A percentile compares a stretch with the other conserved stretches of the same genome.
These are phyloP conservation scores for Marisa cornuarietis DNA, from an alignment of 1,140 invertebrate species.

Conservation along the genomic window DNA sequence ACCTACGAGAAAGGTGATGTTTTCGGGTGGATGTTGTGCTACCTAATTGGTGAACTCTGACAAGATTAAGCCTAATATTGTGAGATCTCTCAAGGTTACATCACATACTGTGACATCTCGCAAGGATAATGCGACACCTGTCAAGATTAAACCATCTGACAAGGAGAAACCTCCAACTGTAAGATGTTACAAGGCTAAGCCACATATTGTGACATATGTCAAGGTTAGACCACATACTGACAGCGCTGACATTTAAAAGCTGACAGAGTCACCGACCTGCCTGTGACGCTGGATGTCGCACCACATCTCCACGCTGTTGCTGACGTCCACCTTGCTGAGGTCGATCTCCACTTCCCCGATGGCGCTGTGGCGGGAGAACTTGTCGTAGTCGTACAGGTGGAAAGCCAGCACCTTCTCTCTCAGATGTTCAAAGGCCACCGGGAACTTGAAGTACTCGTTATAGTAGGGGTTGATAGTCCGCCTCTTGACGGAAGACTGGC, in stretches of 20 bases:
- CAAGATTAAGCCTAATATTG: too few relatives aligned
- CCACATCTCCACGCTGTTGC: constrained; percentile 80
- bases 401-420: constrained; percentile 77
- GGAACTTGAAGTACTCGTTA: constrained; percentile 73
- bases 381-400: constrained; percentile 89
- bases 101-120: too few relatives aligned
- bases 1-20: too few relatives aligned
- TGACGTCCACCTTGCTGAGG: constrained; percentile 61
- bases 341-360: constrained; percentile 86
- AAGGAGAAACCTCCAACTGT: too few relatives aligned
- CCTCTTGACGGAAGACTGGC: constrained; percentile 76
- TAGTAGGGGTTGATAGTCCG: constrained; percentile 72
- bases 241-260: too few relatives aligned
- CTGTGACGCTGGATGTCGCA: constrained; percentile 74
- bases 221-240: background rate
- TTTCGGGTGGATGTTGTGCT: too few relatives aligned
- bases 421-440: constrained; percentile 77
- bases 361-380: constrained; percentile 86
- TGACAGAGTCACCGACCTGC: constrained; percentile 39
- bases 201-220: too few relatives aligned
- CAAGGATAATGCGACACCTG: too few relatives aligned
- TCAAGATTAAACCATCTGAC: too few relatives aligned
- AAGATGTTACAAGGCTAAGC: too few relatives aligned
- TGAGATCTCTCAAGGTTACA: too few relatives aligned
- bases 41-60: too few relatives aligned